A percentile compares a stretch with the other conserved stretches of the same genome.
Evolutionary conservation across 2,888 invertebrate genomes (phyloP).

Genomic region (Balanococcus diminutus): DNA sequence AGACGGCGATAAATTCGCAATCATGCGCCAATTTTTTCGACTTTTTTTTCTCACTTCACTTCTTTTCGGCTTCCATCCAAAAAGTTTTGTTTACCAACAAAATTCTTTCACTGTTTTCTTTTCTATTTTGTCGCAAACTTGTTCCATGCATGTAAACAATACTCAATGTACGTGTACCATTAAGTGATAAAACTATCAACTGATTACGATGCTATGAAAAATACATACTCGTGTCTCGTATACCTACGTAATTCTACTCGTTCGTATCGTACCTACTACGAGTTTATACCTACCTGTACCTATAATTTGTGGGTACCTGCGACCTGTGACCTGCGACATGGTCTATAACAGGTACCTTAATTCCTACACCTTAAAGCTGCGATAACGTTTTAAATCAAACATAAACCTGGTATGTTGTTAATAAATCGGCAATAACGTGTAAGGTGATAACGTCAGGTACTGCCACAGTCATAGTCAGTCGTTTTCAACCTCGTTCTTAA

Average conservation of each 20-base stretch:
- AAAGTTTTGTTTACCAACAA: slow-evolving; percentile 13
- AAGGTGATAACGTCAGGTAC: slow-evolving; percentile 15
- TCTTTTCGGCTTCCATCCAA: neutral
- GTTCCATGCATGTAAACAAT: neutral
- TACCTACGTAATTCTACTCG: neutral
- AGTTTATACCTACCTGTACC: neutral
- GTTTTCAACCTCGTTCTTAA: neutral
- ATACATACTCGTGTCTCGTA: neutral
- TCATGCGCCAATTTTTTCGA: neutral
- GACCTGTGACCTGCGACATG: neutral
- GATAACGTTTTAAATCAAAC: slow-evolving; percentile 10
- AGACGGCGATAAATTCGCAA: neutral
- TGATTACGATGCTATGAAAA: neutral
- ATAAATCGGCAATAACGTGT: neutral
- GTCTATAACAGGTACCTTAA: neutral
- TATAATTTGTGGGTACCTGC: neutral
- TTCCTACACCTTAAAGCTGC: neutral
- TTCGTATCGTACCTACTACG: neutral
- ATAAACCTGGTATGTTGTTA: neutral
- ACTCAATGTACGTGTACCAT: neutral
- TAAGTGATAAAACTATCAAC: neutral
- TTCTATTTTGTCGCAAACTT: neutral
- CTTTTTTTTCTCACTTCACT: neutral
- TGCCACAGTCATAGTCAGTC: neutral
- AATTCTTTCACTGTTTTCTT: neutral